Conservation (phyloP, 2,888 invertebrate genomes). For the Tachystola acroxantha region DNA sequence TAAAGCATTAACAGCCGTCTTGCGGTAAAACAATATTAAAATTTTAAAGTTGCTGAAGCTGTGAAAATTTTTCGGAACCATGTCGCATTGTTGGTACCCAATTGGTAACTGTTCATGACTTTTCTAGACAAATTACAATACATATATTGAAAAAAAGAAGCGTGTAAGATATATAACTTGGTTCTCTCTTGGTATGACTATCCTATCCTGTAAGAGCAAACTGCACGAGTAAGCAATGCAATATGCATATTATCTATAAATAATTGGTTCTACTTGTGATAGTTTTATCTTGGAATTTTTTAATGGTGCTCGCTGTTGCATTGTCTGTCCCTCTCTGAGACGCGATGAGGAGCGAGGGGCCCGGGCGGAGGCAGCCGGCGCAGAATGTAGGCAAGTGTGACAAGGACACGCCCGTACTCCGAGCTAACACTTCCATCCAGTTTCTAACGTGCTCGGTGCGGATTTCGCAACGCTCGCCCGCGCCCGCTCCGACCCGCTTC, state of each 20-base stretch:
- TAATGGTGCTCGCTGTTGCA: constrained; percentile 57
- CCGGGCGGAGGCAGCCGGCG: constrained; percentile 57
- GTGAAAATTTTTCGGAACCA: constrained; percentile 5
- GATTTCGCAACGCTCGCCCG: constrained; percentile 66
- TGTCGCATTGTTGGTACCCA: background rate
- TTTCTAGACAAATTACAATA: too few species aligned
- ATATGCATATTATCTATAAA: too few species aligned
- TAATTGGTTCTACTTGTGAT: too few species aligned
- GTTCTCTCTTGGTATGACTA: too few species aligned
- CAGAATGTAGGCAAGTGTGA: constrained; percentile 78
- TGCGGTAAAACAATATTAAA: background rate
- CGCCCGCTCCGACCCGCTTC: constrained; percentile 50
- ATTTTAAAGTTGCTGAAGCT: background rate
- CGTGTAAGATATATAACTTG: too few species aligned
- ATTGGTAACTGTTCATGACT: too few species aligned
- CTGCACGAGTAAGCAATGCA: too few species aligned
- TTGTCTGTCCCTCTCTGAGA: constrained; percentile 63
- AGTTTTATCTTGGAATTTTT: constrained; percentile 41
- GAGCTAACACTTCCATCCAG: constrained; percentile 76
- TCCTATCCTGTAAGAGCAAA: too few species aligned
- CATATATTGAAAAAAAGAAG: too few species aligned
- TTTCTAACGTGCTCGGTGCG: constrained; percentile 71
- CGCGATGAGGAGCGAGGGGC: constrained; percentile 39
- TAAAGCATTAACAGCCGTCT: background rate
- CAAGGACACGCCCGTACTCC: constrained; percentile 77